Conservation (phyloP, 1,140 invertebrate species). For the Acromyrmex echinatior region DNA sequence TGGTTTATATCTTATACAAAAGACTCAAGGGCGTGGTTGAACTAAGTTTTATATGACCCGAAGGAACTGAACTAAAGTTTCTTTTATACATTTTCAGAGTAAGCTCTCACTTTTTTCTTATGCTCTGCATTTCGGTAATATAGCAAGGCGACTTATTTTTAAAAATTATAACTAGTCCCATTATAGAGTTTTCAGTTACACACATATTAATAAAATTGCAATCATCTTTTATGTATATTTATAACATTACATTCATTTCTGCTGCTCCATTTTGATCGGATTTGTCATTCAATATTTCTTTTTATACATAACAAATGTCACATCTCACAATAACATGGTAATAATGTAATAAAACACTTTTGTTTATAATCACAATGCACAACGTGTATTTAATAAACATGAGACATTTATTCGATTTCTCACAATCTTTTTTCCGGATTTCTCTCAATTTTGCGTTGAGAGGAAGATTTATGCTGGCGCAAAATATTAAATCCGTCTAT, state of each 20-base stretch:
- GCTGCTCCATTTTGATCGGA: not conserved
- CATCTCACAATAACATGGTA: slow-evolving; percentile 7
- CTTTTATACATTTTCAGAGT: slow-evolving; percentile 75
- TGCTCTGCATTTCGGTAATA: slow-evolving; percentile 64
- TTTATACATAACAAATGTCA: not conserved
- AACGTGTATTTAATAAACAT: slow-evolving; percentile 62
- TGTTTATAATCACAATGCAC: slow-evolving; percentile 53
- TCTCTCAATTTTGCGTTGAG: slow-evolving; percentile 54
- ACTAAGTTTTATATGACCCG: slow-evolving; percentile 75
- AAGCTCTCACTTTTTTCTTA: slow-evolving; percentile 60
- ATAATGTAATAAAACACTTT: slow-evolving; percentile 48
- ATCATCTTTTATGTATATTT: not conserved
- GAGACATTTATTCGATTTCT: slow-evolving; percentile 64
- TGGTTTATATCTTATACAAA: slow-evolving; percentile 67
- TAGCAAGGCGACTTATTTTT: slow-evolving; percentile 49
- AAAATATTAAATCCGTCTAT: slow-evolving; percentile 63
- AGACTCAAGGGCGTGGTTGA: slow-evolving; percentile 75
- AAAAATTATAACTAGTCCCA: not conserved
- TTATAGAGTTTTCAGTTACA: not conserved
- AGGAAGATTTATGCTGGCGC: slow-evolving; percentile 57
- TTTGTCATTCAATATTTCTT: not conserved
- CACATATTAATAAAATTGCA: not conserved
- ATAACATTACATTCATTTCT: not conserved
- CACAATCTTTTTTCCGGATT: slow-evolving; percentile 53
- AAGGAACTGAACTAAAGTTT: slow-evolving; percentile 74